Evolutionary conservation across 2,113 vertebrate species (phyloP), one percentile per base, ranked within the genome.

Genomic region (Vidua macroura): DNA sequence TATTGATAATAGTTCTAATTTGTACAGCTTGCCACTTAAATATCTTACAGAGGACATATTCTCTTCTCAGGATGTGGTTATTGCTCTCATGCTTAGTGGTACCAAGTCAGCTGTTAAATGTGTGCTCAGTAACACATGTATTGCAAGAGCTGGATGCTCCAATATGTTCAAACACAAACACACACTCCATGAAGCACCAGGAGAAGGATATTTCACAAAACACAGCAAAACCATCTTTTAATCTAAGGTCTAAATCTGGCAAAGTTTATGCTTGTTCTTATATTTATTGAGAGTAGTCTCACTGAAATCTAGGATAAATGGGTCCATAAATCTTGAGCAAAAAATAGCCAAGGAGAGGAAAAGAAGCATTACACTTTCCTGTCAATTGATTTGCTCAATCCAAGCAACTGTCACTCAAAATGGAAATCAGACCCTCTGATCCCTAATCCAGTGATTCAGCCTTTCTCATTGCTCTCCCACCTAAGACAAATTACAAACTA

Each of bases 261-360:
- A 70, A 92, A 67, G 30, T 72, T 91, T 84, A 53, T 79, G 14
- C 30, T 68, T 56, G 8, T 68, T 75, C 31, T 73, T 89, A 3
- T 69, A 79, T 73, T 85, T 92, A 83, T 39, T 73, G 44, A 1
- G 8, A 51, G 37, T 28, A 20, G 53, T 69, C 21, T 72, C 30
- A 49, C 24, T 39, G 53, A 88, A 86, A 86, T 86, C 63, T 78
- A 53, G 70, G 69, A 89, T 72, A 88, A 96, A 94, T 75, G 21
- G 24, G n/a, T 73, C 74, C 27, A 69, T 76, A 95, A 79, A 87
- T 89, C 86, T 93, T 81, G n/a, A 89, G 70, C 37, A 72, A 39
- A 82, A 69, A 95, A 79, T 19, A 58, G 67, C 62, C 37, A 84
- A 77, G 56, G n/a, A 72, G 31, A 79, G 37, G 17, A 62, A 91